Evolutionary conservation across 2,113 vertebrate species (phyloP).

Genomic region (Lycaon pictus): DNA sequence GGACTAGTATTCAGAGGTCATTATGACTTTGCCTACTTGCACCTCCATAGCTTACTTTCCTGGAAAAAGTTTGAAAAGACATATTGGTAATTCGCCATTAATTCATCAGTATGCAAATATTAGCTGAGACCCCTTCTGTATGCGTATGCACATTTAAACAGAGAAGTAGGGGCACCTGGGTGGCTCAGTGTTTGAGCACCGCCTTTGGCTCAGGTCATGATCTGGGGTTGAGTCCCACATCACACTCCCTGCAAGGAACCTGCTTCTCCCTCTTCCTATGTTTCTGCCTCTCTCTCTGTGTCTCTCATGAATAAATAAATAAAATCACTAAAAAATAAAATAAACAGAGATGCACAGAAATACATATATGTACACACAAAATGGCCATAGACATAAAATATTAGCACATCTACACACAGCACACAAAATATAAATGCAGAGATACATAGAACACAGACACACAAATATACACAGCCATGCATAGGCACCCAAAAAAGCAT

Average conservation of each 20-base stretch:
- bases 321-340: too few species aligned
- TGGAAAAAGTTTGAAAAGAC: background rate
- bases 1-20: background rate
- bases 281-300: too few species aligned
- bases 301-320: too few species aligned
- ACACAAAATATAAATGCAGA: background rate
- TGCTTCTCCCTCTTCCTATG: too few species aligned
- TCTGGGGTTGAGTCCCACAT: too few species aligned
- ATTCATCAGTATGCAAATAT: background rate
- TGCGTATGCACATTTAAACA: background rate
- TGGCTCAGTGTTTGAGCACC: too few species aligned
- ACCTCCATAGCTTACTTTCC: background rate
- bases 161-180: background rate
- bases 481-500: background rate
- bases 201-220: too few species aligned
- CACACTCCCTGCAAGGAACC: too few species aligned
- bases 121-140: background rate
- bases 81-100: background rate
- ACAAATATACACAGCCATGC: background rate
- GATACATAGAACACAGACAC: background rate
- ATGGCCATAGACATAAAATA: background rate
- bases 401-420: background rate
- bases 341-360: background rate
- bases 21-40: background rate
- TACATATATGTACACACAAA: background rate